Evolutionary conservation across 2,888 invertebrate species (phyloP), one percentile per base, ranked within the genome.

Genomic region (Aromia moschata): DNA sequence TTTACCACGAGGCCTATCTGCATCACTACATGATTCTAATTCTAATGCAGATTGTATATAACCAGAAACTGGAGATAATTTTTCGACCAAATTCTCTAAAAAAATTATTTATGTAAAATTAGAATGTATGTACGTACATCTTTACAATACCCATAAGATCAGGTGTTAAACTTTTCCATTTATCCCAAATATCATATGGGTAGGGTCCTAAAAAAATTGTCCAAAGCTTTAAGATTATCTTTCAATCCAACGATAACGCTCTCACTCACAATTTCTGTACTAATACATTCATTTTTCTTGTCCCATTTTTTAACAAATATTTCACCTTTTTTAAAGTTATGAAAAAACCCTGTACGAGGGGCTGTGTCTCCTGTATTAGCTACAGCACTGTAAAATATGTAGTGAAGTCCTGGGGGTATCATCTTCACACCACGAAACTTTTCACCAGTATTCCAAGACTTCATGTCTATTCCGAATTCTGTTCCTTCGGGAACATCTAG

Each of bases 401-500:
- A 97, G 80, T 99, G 98, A 52, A 96, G 82, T 3, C 98, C 98
- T 1, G 96, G 94, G 0, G 98, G 98, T 71, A 99, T 98, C 97
- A 99, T 97, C 85, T 99, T 99, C 18, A 99, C 88, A 0, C 98
- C 99, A 72, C 89, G 86, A 80, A 99, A 99, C 76, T 92, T 92
- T 56, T 93, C 91, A 1, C 93, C 96, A 0, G 94, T 92, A 64
- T 89, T 91, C 92, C 97, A 98, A 0, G 89, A 87, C 75, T 91
- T 91, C 77, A 93, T 85, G 80, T 99, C 98, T 64, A 97, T 94
- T n/a, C 99, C 98, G 81, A 99, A 93, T 81, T 98, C 96, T 0
- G 96, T 95, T 55, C 94, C 94, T 65, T 85, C 83, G 0, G 98
- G 98, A 31, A 97, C 92, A 60, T 94, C 89, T 1, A 96, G 84